phyloP scores from a whole-genome alignment of 2,797 vertebrate genomes.

The Vireo griseus region DNA sequence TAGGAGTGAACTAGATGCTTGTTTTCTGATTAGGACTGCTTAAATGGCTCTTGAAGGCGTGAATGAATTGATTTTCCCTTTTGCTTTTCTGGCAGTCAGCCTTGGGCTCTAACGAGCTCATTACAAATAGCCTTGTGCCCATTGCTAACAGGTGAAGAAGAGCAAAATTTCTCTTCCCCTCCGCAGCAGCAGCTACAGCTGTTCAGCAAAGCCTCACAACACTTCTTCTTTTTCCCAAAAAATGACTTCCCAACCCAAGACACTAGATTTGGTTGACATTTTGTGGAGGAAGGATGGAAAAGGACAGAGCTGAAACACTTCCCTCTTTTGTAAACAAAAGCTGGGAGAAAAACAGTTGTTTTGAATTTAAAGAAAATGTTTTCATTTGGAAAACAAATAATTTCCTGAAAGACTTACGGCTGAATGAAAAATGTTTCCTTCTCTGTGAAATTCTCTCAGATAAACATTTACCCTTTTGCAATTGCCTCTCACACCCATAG shows the following conservation, averaged over 20 bases:
- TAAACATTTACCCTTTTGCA: background rate
- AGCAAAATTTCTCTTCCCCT: background rate
- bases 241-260: background rate
- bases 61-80: background rate
- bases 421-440: background rate
- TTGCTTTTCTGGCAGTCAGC: background rate
- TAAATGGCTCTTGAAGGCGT: background rate
- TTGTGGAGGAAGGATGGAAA: background rate
- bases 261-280: background rate
- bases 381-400: slow-evolving; percentile 8
- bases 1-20: background rate
- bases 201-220: background rate
- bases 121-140: background rate
- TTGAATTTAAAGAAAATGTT: slow-evolving; percentile 31
- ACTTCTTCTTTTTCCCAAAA: rapidly evolving
- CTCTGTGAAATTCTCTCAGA: background rate
- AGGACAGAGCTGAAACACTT: slow-evolving; percentile 18
- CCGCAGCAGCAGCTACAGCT: background rate
- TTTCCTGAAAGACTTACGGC: background rate
- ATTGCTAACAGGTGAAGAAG: background rate
- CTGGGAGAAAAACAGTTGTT: slow-evolving; percentile 23
- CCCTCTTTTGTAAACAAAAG: slow-evolving; percentile 19
- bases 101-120: background rate
- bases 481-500: background rate
- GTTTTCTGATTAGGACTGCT: background rate